Evolutionary conservation across 2,888 invertebrate genomes (phyloP).

Genomic region (Meghimatium bilineatum): DNA sequence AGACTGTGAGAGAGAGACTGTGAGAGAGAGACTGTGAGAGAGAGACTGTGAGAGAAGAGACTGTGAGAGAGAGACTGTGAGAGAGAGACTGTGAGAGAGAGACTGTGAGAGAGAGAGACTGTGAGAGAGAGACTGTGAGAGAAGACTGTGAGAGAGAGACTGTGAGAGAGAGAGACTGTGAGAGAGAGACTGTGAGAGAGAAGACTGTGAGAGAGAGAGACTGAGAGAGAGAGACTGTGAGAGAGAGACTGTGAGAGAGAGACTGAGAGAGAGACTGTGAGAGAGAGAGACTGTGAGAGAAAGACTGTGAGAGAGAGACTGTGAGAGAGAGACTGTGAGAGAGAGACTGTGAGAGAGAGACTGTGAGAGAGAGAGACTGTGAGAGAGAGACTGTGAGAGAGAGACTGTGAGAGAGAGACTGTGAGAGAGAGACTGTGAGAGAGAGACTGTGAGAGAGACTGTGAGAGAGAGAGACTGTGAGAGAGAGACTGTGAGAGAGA

Average conservation of each 20-base stretch:
- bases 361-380: constrained; percentile 13
- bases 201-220: too few species aligned
- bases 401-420: constrained; percentile 18
- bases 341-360: too few species aligned
- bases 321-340: too few species aligned
- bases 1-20: constrained; percentile 5
- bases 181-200: too few species aligned
- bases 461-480: constrained; percentile 19
- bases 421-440: not conserved
- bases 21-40: too few species aligned
- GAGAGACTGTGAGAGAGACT: constrained; percentile 20
- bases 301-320: too few species aligned
- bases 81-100: not conserved
- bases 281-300: too few species aligned
- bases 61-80: constrained; percentile 9
- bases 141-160: too few species aligned
- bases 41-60: constrained; percentile 13
- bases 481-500: not conserved
- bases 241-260: too few species aligned
- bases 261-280: too few species aligned
- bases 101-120: constrained; percentile 31
- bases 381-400: constrained; percentile 22
- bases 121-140: constrained; percentile 36
- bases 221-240: too few species aligned
- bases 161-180: too few species aligned